Conservation (phyloP, 2,113 vertebrate species). For the human region GRCh38 chr18:41394501-41395000, state of each 20-base stretch:
- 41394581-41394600: slow-evolving; percentile 94
- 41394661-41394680: slow-evolving; percentile 60
- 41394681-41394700: slow-evolving; percentile 79
- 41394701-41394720: slow-evolving; percentile 80
- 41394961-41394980: not conserved
- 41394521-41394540: slow-evolving; percentile 90
- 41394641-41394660: slow-evolving; percentile 78
- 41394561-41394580: slow-evolving; percentile 88
- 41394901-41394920: not conserved
- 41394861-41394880: not conserved
- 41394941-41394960: not conserved
- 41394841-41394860: not conserved
- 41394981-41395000: not conserved
- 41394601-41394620: slow-evolving; percentile 88
- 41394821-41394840: not conserved
- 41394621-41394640: slow-evolving; percentile 83
- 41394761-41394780: not conserved
- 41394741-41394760: not conserved
- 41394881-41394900: not conserved
- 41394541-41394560: slow-evolving; percentile 94
- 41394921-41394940: not conserved
- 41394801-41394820: not conserved
- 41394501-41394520: slow-evolving; percentile 96
- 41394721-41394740: not conserved
- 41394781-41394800: not conserved